phyloP scores from a whole-genome alignment of 2,113 vertebrate genomes.

The Callospermophilus lateralis region DNA sequence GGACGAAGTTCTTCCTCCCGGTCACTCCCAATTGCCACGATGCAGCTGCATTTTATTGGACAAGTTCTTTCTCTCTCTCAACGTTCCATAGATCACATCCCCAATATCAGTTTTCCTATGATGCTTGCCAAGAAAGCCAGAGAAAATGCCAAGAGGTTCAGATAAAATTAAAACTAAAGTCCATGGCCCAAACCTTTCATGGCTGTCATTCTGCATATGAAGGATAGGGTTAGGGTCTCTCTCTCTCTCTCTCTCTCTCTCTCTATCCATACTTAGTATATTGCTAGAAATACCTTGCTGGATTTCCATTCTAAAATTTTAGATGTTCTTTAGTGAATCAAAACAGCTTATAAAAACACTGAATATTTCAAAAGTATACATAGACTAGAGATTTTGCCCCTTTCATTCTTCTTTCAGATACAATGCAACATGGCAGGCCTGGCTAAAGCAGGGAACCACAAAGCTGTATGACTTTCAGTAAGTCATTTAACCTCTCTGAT shows the following conservation, averaged over 20 bases:
- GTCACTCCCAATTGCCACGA: not conserved
- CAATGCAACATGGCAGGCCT: not conserved
- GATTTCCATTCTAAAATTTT: not conserved
- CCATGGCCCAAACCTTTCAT: not conserved
- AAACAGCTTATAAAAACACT: not conserved
- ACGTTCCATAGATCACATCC: not conserved
- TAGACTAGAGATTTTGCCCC: not conserved
- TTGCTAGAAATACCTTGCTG: not conserved
- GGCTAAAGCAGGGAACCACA: not conserved
- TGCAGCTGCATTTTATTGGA: not conserved
- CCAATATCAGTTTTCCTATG: not conserved
- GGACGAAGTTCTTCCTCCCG: not conserved
- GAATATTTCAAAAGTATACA: not conserved
- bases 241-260: too few species aligned
- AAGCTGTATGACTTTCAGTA: not conserved
- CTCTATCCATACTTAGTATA: not conserved
- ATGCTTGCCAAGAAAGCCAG: not conserved
- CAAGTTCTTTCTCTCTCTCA: not conserved
- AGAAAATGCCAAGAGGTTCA: not conserved
- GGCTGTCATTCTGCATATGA: not conserved
- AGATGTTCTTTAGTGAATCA: not conserved
- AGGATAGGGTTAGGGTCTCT: not conserved
- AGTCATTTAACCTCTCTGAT: not conserved
- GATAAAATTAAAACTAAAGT: slow-evolving; percentile 8
- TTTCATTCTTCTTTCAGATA: not conserved